Evolutionary conservation across 2,888 invertebrate species (phyloP), one percentile per base, ranked within the genome.

Genomic region (Proisotoma minuta): DNA sequence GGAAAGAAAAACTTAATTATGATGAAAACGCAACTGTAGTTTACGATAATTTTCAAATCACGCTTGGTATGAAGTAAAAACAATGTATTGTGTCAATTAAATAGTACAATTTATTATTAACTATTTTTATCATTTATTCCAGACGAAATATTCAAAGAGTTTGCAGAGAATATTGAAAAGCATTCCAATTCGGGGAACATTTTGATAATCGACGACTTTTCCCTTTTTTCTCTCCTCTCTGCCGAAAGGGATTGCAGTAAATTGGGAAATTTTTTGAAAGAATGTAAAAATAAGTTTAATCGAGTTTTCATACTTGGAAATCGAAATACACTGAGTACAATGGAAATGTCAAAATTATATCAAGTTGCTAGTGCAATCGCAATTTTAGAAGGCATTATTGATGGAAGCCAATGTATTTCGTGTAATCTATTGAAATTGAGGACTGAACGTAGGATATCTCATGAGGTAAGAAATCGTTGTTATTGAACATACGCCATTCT

Each of bases 181-280:
- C 57, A 48, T 29, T 58, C 57, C 12, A 60, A 54, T 22, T 47
- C 26, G 29, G 5, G 23, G 18, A 49, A 70, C 47, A 39, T 70
- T 20, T 43, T 70, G 27, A 56, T 72, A 15, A 47, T 72, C 8
- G 72, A 72, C 39, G 72, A 72, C 28, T 59, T 70, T 24, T 39
- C 65, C 22, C 12, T 69, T 22, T 63, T 71, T 34, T 68, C 61
- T 4, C 49, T 68, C 22, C 43, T 64, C 4, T 59, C 57, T 20
- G 40, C 40, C 5, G 23, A 22, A 28, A 39, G 64, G 28, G 48
- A 57, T 29, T 15, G 29, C 20, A 15, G 5, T 12, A 43, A 27
- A 15, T 40, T 60, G 10, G n/a, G 27, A 8, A 51, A 29, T 2
- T 65, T 68, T 50, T 27, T 68, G 24, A 28, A 18, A 29, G 52